Conservation (phyloP, 2,113 vertebrate species). For the Carassius gibelio region DNA sequence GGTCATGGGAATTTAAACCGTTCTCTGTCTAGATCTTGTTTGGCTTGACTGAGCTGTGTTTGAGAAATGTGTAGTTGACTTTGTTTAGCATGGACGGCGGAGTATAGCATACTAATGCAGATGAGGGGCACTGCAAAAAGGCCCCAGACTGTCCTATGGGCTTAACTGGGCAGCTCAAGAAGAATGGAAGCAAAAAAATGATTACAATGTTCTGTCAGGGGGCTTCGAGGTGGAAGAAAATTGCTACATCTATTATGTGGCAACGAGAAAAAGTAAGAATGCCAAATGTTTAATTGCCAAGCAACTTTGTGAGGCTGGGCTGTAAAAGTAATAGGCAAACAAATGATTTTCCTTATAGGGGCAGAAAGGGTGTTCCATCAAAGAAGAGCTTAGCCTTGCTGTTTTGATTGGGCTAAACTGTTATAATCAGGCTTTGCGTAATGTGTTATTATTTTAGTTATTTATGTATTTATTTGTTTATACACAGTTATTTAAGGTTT, state of each 20-base stretch:
- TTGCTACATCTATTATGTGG: conserved; percentile 67
- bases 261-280: conserved; percentile 60
- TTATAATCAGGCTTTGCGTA: conserved; percentile 3
- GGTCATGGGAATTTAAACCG: conserved; percentile 18
- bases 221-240: conserved; percentile 65
- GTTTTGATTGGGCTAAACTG: conserved; percentile 26
- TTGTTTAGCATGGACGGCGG: conserved; percentile 3
- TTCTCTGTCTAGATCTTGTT: conserved; percentile 18
- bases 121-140: conserved; percentile 61
- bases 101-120: conserved; percentile 67
- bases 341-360: conserved; percentile 34
- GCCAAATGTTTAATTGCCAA: conserved; percentile 49
- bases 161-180: conserved; percentile 61
- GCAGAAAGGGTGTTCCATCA: conserved; percentile 21
- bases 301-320: conserved; percentile 18
- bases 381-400: conserved; percentile 5
- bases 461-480: background rate
- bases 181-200: conserved; percentile 61
- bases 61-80: conserved; percentile 22
- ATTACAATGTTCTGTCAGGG: conserved; percentile 66
- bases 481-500: background rate
- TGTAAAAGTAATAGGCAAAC: conserved; percentile 33
- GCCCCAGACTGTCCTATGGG: conserved; percentile 60
- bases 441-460: too few relatives aligned
- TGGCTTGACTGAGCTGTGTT: conserved; percentile 26